phyloP scores from a whole-genome alignment of 2,888 invertebrate species.

The Danaus chrysippus region DNA sequence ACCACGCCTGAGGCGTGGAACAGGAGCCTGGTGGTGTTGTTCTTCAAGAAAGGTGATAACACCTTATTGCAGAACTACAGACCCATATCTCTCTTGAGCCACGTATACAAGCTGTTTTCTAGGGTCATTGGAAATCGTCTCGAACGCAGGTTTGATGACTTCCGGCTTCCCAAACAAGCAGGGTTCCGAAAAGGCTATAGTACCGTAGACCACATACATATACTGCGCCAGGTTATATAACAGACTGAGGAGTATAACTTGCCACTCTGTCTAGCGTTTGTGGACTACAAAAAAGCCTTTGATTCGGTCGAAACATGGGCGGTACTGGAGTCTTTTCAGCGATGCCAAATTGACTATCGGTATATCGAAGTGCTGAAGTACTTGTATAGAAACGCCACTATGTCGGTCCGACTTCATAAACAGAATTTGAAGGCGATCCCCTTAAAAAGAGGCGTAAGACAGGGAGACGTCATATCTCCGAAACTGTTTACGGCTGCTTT shows the following conservation, averaged over 20 bases:
- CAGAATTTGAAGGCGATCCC: slow-evolving; percentile 11
- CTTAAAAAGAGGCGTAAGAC: slow-evolving; percentile 20
- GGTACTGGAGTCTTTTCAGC: background rate
- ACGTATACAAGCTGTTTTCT: slow-evolving; percentile 12
- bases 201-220: too few relatives aligned
- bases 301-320: too few relatives aligned
- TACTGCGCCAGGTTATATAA: background rate
- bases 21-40: too few relatives aligned
- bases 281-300: slow-evolving; percentile 12
- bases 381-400: slow-evolving; percentile 4
- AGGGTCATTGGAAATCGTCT: slow-evolving; percentile 9
- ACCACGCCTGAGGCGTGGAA: slow-evolving; percentile 8
- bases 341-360: background rate
- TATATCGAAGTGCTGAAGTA: background rate
- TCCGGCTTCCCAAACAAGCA: slow-evolving; percentile 7
- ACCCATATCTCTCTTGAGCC: too few relatives aligned
- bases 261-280: slow-evolving; percentile 3
- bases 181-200: background rate
- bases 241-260: slow-evolving; percentile 1
- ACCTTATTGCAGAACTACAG: slow-evolving; percentile 22
- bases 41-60: slow-evolving; percentile 29
- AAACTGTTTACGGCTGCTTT: too few relatives aligned
- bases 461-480: slow-evolving; percentile 28
- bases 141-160: slow-evolving; percentile 1
- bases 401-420: background rate